A percentile compares a stretch with the other conserved stretches of the same genome.
These are phyloP conservation scores for Nephrotoma appendiculata DNA, from an alignment of 2,888 invertebrate species.

Conservation along the genomic window DNA sequence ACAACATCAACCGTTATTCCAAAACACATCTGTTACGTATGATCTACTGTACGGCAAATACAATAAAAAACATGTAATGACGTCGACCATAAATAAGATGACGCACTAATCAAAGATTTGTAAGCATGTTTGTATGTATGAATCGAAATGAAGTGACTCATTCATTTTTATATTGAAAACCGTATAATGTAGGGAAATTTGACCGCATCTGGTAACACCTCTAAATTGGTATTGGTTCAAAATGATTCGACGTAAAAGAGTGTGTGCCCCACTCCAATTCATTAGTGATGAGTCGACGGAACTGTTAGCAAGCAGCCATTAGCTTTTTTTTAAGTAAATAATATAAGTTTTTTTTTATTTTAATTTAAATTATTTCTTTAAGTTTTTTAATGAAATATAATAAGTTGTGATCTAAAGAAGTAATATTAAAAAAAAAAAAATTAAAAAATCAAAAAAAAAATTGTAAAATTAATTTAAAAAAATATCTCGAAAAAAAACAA, in stretches of 20 bases:
- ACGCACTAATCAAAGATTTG: neutral
- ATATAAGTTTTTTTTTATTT: neutral
- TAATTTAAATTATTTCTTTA: neutral
- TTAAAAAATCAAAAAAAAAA: neutral
- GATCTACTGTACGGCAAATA: neutral
- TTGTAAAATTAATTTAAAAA: neutral
- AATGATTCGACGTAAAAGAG: neutral
- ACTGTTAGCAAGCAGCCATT: slow-evolving; percentile 5
- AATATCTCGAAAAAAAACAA: neutral
- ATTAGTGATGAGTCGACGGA: slow-evolving; percentile 9
- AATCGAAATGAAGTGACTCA: neutral
- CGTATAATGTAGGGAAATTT: neutral
- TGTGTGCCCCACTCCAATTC: neutral
- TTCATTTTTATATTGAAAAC: neutral
- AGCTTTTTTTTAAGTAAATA: slow-evolving; percentile 1
- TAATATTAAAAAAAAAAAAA: neutral
- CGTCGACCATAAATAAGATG: neutral
- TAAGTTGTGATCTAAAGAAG: neutral
- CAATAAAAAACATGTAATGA: neutral
- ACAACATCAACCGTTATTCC: neutral
- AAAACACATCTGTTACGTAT: neutral
- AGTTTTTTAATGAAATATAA: neutral
- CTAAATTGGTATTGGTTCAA: neutral
- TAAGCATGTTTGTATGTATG: neutral
- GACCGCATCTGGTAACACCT: neutral